Base-by-base conservation (phyloP, 2,113 vertebrate species). In the Apteryx mantelli region DNA sequence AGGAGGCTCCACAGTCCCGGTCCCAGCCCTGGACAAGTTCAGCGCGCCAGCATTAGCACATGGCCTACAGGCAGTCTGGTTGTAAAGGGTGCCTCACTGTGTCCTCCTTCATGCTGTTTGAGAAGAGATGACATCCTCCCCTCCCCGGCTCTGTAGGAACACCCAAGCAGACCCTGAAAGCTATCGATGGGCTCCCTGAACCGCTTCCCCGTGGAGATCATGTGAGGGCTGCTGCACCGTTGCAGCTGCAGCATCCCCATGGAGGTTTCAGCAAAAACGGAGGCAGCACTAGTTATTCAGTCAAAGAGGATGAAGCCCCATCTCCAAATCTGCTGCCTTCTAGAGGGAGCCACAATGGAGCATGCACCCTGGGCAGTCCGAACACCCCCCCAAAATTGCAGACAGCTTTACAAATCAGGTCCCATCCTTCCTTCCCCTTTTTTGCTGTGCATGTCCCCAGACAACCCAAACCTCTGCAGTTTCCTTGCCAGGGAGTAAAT, bases 1-100 rank as follows among this genome's bases (percentile, higher is more conserved):
- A 18, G 24, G 7, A 65, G 8, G 8, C 18, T 14, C 40, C 9
- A 5, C 1, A 2, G 53, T 8, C 20, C 40, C 6, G 1, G 9
- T 52, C 32, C 46, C 36, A 53, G 44, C 14, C 40, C n/a, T 30
- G 19, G 0, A 64, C 15, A 16, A 5, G 22, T 38, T 68, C 30
- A 19, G 6, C 0, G 1, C 13, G 9, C 6, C 68, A 40, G 19
- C 6, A 0, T 50, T 12, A 63, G 53, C 38, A 46, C 8, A 34
- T 14, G 61, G 46, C 17, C 40, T 56, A 48, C 3, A 1, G 38
- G 3, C 32, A 24, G 50, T 3, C 46, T 44, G 36, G 26, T 8
- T 38, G 24, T 32, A 19, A 50, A 68, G 24, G 26, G 36, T 65
- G 22, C 24, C 25, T 84, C 56, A 5, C 16, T 11, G 34, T 10